phyloP scores from a whole-genome alignment of 2,888 invertebrate species.

The Trachelus tabidus region DNA sequence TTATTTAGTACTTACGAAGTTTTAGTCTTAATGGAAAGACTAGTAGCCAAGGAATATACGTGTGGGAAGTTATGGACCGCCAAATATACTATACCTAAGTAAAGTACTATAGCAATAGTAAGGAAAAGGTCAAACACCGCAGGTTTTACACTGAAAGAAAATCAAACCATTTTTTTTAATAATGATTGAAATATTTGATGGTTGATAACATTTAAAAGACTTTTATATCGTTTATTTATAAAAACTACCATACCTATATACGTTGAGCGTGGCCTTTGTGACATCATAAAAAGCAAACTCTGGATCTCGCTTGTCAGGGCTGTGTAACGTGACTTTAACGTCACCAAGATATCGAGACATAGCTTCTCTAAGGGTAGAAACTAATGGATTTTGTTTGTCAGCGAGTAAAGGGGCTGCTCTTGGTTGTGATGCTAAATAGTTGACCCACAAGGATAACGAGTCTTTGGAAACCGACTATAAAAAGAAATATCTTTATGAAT shows the following conservation, averaged over 20 bases:
- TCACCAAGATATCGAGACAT: slow-evolving; percentile 83
- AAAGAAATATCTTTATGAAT: slow-evolving; percentile 7
- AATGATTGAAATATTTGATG: not conserved
- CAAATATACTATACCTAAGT: slow-evolving; percentile 87
- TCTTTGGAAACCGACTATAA: slow-evolving; percentile 80
- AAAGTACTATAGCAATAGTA: slow-evolving; percentile 85
- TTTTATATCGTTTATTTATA: slow-evolving; percentile 1
- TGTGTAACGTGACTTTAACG: slow-evolving; percentile 76
- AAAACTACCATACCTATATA: slow-evolving; percentile 77
- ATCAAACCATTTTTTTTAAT: slow-evolving; percentile 29
- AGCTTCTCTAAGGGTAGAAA: slow-evolving; percentile 77
- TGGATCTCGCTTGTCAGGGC: slow-evolving; percentile 88
- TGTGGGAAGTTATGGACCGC: slow-evolving; percentile 78
- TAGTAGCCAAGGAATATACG: slow-evolving; percentile 72
- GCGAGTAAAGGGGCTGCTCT: slow-evolving; percentile 80
- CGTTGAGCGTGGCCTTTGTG: slow-evolving; percentile 81
- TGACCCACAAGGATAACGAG: slow-evolving; percentile 80
- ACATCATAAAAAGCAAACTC: slow-evolving; percentile 93
- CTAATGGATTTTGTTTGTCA: slow-evolving; percentile 75
- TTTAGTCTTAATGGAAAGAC: slow-evolving; percentile 54
- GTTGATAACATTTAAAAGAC: slow-evolving; percentile 3
- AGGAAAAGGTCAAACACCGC: slow-evolving; percentile 97
- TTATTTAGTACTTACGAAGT: slow-evolving; percentile 40
- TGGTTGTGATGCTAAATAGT: slow-evolving; percentile 78
- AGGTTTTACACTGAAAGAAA: slow-evolving; percentile 88